These are phyloP conservation scores for Chaenocephalus aceratus DNA, from an alignment of 2,113 vertebrate genomes.

Conservation along the genomic window DNA sequence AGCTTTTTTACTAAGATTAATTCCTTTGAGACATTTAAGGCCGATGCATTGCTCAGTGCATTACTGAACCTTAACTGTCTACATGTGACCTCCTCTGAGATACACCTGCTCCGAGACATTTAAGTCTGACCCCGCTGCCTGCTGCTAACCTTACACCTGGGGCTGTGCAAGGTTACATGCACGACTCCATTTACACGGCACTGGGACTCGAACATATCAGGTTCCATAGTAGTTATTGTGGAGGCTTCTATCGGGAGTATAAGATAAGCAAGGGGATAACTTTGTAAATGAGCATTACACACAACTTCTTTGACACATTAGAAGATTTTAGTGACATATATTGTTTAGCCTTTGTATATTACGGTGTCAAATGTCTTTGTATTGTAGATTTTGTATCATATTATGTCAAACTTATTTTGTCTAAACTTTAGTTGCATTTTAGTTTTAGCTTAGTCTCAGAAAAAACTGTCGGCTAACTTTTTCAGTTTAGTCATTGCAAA, in stretches of 20 bases:
- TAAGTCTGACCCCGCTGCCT: constrained; percentile 19
- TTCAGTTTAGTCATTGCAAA: too few species aligned
- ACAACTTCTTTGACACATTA: neutral
- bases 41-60: neutral
- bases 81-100: constrained; percentile 5
- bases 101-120: constrained; percentile 9
- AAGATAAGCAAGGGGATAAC: too few species aligned
- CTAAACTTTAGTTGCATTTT: too few species aligned
- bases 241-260: too few species aligned
- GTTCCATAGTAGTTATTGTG: neutral
- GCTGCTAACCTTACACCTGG: neutral
- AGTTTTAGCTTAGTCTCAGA: too few species aligned
- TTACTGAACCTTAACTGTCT: neutral
- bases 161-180: constrained; percentile 19
- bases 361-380: too few species aligned
- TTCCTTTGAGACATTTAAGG: neutral
- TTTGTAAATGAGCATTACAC: too few species aligned
- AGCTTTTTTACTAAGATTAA: neutral
- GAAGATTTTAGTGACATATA: too few species aligned
- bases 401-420: too few species aligned
- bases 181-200: neutral
- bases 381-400: too few species aligned
- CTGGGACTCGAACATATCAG: constrained; percentile 11
- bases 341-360: too few species aligned
- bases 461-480: too few species aligned